Evolutionary conservation across 2,797 vertebrate species (phyloP).

Genomic region (Lacerta agilis): DNA sequence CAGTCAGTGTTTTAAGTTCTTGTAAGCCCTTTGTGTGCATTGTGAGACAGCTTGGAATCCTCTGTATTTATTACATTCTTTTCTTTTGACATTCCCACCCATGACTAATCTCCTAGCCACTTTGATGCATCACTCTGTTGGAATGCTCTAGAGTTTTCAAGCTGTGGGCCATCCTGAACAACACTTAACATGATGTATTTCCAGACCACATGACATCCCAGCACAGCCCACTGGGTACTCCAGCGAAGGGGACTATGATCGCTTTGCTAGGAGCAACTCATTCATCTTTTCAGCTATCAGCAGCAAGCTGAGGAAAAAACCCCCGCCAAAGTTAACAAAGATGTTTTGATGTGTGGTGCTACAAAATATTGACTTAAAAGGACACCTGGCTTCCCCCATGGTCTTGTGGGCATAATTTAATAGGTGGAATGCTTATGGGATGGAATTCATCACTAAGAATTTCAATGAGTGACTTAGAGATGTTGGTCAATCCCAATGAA

Average conservation of each 20-base stretch:
- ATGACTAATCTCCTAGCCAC: not conserved
- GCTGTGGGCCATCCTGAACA: constrained; percentile 3
- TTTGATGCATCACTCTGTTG: constrained; percentile 22
- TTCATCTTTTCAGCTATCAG: constrained; percentile 21
- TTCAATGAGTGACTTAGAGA: rapidly evolving
- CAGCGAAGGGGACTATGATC: not conserved
- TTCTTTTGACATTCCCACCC: not conserved
- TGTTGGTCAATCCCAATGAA: not conserved
- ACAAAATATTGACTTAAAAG: not conserved
- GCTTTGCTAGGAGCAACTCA: constrained; percentile 43
- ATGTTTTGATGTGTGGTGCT: not conserved
- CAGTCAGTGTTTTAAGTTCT: not conserved
- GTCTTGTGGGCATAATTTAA: not conserved
- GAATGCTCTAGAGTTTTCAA: not conserved
- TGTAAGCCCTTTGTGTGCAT: rapidly evolving
- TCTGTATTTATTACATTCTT: constrained; percentile 12
- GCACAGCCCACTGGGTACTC: not conserved
- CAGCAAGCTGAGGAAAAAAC: not conserved
- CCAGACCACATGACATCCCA: not conserved
- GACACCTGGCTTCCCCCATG: not conserved
- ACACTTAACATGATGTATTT: not conserved
- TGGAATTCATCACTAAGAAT: not conserved
- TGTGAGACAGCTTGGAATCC: not conserved
- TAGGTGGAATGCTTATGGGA: not conserved
- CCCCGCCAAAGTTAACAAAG: constrained; percentile 14